Conservation (phyloP, 2,797 vertebrate species). For the Chloroceryle inda region DNA sequence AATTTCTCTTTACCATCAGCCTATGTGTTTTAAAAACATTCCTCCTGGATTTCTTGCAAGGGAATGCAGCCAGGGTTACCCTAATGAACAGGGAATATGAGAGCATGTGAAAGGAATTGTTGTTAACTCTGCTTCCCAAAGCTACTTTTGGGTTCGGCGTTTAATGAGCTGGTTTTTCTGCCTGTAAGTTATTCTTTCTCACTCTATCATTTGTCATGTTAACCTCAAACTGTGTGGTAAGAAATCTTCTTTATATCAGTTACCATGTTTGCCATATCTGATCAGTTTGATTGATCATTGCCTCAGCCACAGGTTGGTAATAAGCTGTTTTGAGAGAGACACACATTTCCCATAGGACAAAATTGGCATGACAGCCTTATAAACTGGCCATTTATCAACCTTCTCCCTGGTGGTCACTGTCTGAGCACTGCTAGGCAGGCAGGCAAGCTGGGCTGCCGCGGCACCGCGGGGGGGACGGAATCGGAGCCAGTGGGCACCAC, state of each 20-base stretch:
- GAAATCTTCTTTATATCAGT: conserved; percentile 86
- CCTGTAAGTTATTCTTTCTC: conserved; percentile 29
- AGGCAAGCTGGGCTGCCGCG: neutral
- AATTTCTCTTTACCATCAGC: neutral
- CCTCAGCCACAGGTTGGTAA: conserved; percentile 89
- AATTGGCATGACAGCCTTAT: conserved; percentile 89
- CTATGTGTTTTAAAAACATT: neutral
- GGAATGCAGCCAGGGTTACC: neutral
- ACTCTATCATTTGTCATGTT: conserved; percentile 70
- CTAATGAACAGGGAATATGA: neutral
- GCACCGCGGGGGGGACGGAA: neutral
- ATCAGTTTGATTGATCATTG: conserved; percentile 96
- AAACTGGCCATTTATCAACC: conserved; percentile 96
- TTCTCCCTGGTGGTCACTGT: conserved; percentile 81
- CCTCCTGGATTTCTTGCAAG: neutral
- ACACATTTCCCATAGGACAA: conserved; percentile 90
- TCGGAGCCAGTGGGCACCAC: neutral
- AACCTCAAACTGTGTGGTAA: conserved; percentile 68
- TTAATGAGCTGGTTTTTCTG: neutral
- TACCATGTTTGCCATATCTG: conserved; percentile 90
- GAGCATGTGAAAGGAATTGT: neutral
- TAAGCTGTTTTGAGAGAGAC: conserved; percentile 88
- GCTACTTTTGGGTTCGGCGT: neutral
- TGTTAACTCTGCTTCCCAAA: neutral
- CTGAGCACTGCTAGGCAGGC: neutral